These are phyloP conservation scores for Escarpia spicata DNA, from an alignment of 2,888 invertebrate species.

Conservation along the genomic window DNA sequence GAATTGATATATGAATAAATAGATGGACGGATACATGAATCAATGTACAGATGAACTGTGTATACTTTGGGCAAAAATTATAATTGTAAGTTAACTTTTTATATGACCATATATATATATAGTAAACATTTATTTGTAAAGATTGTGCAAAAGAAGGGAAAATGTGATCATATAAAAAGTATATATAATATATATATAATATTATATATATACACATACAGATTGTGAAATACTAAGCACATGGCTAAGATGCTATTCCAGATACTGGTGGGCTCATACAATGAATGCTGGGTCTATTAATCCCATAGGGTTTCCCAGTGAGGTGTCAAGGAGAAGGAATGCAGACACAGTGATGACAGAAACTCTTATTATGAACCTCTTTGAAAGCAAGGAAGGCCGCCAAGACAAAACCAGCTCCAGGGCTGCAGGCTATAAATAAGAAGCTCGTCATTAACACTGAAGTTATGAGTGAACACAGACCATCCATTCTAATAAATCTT, in stretches of 20 bases:
- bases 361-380: background rate
- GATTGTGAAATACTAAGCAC: background rate
- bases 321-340: background rate
- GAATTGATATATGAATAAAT: background rate
- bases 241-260: slow-evolving; percentile 13
- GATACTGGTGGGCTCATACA: background rate
- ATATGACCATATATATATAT: background rate
- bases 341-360: background rate
- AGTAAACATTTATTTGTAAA: no score
- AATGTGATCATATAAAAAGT: no score
- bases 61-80: background rate
- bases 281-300: background rate
- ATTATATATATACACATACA: no score
- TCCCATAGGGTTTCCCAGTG: background rate
- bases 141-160: no score
- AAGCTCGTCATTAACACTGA: background rate
- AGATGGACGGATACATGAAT: background rate
- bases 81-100: background rate
- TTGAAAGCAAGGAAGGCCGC: background rate
- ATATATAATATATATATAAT: no score
- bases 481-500: background rate
- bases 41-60: background rate
- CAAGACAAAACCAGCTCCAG: background rate
- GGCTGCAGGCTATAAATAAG: background rate
- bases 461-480: background rate